These are phyloP conservation scores for Orchestia grillus DNA, from an alignment of 1,140 invertebrate species.

Conservation along the genomic window DNA sequence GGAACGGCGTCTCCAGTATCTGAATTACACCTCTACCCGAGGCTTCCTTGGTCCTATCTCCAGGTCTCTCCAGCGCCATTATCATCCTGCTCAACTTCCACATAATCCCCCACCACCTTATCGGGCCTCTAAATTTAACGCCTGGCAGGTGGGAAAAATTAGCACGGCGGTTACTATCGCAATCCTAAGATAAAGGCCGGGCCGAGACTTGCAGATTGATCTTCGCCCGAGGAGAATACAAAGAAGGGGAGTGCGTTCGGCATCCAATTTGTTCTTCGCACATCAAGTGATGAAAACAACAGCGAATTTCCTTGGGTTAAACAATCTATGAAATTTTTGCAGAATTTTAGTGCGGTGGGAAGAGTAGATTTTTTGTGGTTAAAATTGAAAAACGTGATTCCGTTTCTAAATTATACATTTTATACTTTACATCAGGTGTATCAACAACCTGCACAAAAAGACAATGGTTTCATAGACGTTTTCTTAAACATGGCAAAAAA, in stretches of 20 bases:
- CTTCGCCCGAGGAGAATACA: not conserved
- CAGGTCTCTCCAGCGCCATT: constrained; percentile 10
- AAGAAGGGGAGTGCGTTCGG: not conserved
- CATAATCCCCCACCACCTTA: constrained; percentile 20
- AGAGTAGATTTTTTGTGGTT: not conserved
- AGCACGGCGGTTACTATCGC: constrained; percentile 44
- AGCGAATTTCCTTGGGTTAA: not conserved
- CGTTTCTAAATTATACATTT: not conserved
- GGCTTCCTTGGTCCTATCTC: constrained; percentile 22
- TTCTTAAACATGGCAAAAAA: not conserved
- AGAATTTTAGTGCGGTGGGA: not conserved
- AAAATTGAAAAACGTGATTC: not conserved
- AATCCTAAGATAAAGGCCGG: constrained; percentile 25
- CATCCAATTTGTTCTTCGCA: not conserved
- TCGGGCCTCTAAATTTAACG: constrained; percentile 43
- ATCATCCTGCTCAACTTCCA: constrained; percentile 43
- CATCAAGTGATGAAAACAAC: not conserved
- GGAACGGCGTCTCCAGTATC: constrained; percentile 41
- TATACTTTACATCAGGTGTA: not conserved
- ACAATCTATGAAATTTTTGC: not conserved
- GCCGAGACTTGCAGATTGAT: not conserved
- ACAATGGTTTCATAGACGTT: not conserved
- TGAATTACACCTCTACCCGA: not conserved
- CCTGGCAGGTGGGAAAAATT: constrained; percentile 46
- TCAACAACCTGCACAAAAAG: not conserved